Evolutionary conservation across 2,797 vertebrate genomes (phyloP).

Genomic region (Poecilia wingei): DNA sequence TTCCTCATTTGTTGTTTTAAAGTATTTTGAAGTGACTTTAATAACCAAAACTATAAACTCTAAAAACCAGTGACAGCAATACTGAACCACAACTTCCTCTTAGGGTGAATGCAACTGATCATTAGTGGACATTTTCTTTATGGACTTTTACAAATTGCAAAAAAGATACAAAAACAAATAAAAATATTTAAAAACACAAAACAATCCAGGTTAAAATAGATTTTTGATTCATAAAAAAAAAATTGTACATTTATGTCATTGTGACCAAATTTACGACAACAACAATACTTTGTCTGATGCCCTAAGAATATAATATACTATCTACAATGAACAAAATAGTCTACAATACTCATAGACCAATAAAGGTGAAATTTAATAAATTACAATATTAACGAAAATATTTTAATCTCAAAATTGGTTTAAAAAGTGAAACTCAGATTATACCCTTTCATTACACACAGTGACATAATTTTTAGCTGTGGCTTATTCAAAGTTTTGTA

Average conservation of each 20-base stretch:
- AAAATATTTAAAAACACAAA: constrained; percentile 19
- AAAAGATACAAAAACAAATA: constrained; percentile 28
- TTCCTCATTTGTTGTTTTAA: background rate
- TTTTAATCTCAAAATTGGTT: background rate
- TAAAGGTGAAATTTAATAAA: background rate
- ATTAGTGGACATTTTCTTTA: constrained; percentile 8
- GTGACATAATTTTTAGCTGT: too few species aligned
- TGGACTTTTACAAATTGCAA: background rate
- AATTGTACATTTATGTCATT: too few species aligned
- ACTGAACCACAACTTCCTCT: background rate
- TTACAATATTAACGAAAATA: background rate
- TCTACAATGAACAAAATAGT: background rate
- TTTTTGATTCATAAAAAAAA: background rate
- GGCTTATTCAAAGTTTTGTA: too few species aligned
- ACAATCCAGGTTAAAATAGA: background rate
- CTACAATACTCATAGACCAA: background rate
- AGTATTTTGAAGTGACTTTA: background rate
- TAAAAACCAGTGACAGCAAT: background rate
- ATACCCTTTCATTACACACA: too few species aligned
- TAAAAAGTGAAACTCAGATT: too few species aligned
- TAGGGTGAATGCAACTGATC: background rate
- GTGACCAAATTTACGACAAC: too few species aligned
- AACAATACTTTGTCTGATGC: too few species aligned
- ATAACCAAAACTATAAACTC: background rate
- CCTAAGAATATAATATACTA: too few species aligned